Conservation (phyloP, 2,113 vertebrate species). For the Solea solea region DNA sequence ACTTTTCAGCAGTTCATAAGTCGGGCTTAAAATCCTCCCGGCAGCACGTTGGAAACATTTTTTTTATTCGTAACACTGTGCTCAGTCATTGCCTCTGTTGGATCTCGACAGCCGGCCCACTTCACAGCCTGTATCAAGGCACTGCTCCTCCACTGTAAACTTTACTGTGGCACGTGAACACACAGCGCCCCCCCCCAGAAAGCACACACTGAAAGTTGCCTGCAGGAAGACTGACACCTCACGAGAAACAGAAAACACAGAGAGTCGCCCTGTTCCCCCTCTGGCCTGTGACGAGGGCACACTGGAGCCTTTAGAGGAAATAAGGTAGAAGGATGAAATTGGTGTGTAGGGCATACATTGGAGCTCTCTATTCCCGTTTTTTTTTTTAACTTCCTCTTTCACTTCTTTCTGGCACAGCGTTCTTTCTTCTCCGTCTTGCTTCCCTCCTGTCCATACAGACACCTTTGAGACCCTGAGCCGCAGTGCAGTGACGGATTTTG, state of each 20-base stretch:
- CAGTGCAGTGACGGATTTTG: conserved; percentile 5
- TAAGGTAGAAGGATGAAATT: conserved; percentile 27
- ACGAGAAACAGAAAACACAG: conserved; percentile 44
- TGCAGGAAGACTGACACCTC: conserved; percentile 24
- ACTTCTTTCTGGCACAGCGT: conserved; percentile 21
- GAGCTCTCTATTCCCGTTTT: conserved; percentile 56
- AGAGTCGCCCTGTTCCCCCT: conserved; percentile 63
- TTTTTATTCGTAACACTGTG: conserved; percentile 42
- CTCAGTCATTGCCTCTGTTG: conserved; percentile 46
- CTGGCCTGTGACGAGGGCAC: conserved; percentile 35
- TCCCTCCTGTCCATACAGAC: conserved; percentile 27
- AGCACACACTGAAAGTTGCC: conserved; percentile 35
- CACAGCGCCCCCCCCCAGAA: conserved; percentile 37
- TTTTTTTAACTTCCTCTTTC: conserved; percentile 53
- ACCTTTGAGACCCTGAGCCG: conserved; percentile 26
- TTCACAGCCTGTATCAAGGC: conserved; percentile 49
- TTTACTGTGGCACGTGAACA: conserved; percentile 62
- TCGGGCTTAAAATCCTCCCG: neutral
- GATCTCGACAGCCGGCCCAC: conserved; percentile 44
- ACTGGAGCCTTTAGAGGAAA: conserved; percentile 59
- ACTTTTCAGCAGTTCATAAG: neutral
- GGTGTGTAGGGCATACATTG: conserved; percentile 55
- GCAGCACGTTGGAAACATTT: conserved; percentile 27
- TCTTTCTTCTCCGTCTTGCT: conserved; percentile 16
- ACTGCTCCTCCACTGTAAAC: conserved; percentile 63